These are phyloP conservation scores for Theristicus caerulescens DNA, from an alignment of 2,113 vertebrate genomes.

Conservation along the genomic window DNA sequence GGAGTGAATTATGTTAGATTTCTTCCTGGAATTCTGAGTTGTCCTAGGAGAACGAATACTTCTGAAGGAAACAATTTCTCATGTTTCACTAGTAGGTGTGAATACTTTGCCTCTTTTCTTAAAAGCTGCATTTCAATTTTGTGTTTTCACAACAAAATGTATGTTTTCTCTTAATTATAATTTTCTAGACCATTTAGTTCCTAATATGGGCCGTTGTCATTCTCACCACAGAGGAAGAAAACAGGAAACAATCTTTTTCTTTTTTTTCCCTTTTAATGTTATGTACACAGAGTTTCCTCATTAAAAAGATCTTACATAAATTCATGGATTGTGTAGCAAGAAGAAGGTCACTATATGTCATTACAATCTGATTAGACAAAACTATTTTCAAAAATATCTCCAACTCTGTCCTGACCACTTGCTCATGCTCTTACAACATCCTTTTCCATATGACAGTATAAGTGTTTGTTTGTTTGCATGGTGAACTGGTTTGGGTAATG, in stretches of 20 bases:
- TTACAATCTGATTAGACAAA: neutral
- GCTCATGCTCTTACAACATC: neutral
- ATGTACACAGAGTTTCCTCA: neutral
- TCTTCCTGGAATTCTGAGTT: neutral
- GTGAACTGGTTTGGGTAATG: neutral
- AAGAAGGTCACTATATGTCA: neutral
- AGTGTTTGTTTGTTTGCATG: too few species aligned
- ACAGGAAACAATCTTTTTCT: neutral
- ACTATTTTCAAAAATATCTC: neutral
- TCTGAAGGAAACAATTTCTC: neutral
- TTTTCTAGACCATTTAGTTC: neutral
- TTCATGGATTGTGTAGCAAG: neutral
- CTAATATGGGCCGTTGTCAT: neutral
- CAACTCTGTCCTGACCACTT: neutral
- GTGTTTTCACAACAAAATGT: neutral
- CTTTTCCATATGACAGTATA: neutral
- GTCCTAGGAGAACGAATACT: neutral
- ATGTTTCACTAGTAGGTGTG: neutral
- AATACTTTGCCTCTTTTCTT: neutral
- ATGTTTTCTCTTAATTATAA: neutral
- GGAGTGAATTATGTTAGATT: neutral
- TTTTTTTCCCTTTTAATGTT: neutral
- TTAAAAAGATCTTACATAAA: neutral
- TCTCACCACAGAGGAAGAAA: neutral
- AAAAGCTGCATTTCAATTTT: neutral